These are phyloP conservation scores for Poecile montanus DNA, from an alignment of 2,797 vertebrate genomes.

Conservation along the genomic window DNA sequence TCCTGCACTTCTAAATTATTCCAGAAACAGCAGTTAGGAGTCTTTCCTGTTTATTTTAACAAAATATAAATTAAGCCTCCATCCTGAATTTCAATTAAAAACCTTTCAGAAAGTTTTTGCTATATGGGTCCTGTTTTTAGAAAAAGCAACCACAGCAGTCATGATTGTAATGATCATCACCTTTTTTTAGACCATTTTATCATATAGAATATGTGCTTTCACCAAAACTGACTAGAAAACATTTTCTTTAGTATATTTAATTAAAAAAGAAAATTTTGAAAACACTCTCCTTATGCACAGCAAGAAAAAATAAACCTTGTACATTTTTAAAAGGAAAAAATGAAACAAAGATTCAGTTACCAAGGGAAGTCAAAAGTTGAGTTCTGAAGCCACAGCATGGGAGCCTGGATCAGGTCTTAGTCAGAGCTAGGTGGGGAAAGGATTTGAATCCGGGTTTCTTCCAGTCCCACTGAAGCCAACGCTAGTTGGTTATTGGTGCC, in stretches of 20 bases:
- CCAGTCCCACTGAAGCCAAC: neutral
- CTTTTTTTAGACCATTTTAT: neutral
- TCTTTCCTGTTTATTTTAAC: neutral
- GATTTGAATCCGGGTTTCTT: neutral
- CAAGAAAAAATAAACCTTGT: neutral
- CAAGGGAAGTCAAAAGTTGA: neutral
- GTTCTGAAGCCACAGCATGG: neutral
- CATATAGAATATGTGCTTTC: neutral
- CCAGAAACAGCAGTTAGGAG: neutral
- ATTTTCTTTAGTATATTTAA: neutral
- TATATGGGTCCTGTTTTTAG: neutral
- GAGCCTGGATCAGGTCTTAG: neutral
- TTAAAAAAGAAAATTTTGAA: neutral
- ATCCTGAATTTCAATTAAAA: neutral
- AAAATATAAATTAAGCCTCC: neutral
- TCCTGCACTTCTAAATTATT: neutral
- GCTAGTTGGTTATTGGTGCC: accelerated
- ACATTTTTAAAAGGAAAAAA: neutral
- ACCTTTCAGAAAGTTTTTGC: neutral
- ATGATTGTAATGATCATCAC: neutral
- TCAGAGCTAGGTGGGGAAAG: neutral
- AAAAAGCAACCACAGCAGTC: neutral
- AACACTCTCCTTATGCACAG: neutral
- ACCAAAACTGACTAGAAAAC: neutral
- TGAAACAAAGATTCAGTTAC: neutral